A percentile compares a stretch with the other conserved stretches of the same genome.
Evolutionary conservation across 1,140 invertebrate genomes (phyloP).

Genomic region (Ridgeia piscesae): DNA sequence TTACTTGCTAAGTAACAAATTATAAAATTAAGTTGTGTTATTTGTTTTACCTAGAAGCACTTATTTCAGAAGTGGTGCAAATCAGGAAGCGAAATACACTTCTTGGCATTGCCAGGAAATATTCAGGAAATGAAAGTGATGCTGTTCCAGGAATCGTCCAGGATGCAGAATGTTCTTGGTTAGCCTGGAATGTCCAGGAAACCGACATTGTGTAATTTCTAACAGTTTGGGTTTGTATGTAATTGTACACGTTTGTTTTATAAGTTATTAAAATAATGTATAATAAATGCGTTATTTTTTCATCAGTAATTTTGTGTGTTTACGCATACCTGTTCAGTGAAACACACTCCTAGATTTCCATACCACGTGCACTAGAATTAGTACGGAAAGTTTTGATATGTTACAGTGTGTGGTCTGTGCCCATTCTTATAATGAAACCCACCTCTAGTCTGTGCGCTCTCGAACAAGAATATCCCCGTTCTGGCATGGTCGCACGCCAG

Average conservation of each 20-base stretch:
- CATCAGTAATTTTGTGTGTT: not conserved
- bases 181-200: not conserved
- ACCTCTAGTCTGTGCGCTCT: not conserved
- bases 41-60: not conserved
- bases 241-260: not conserved
- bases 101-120: not conserved
- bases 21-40: not conserved
- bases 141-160: not conserved
- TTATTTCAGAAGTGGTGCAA: not conserved
- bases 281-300: not conserved
- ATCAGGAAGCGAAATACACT: not conserved
- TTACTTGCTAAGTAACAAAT: not conserved
- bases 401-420: not conserved
- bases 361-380: too few relatives aligned
- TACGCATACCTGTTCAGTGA: too few relatives aligned
- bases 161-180: not conserved
- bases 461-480: too few relatives aligned
- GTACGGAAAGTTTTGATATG: not conserved
- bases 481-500: too few relatives aligned
- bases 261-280: conserved; percentile 7
- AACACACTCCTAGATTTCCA: too few relatives aligned
- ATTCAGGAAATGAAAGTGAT: not conserved
- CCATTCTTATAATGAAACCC: not conserved
- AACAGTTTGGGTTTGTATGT: not conserved
- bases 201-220: not conserved